Percentiles rank a stretch among this genome's conserved stretches.
Conservation (phyloP, 64 coral and sea anemone genomes). For the Montipora capricornis region DNA sequence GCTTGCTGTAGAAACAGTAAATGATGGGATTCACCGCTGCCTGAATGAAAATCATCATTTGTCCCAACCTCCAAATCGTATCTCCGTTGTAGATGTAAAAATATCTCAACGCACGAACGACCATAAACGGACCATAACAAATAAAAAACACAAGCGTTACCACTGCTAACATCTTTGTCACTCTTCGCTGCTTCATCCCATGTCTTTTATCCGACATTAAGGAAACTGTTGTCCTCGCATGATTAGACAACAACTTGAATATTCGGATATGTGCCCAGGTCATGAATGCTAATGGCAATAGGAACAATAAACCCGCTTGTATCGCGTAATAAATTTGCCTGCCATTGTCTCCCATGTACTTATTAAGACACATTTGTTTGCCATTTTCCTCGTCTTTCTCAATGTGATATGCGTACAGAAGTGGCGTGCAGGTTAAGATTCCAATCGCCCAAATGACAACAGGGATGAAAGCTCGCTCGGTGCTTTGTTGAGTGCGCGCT, state of each 20-base stretch:
- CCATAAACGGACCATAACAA: slow-evolving; percentile 81
- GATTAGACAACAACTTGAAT: slow-evolving; percentile 53
- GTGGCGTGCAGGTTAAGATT: slow-evolving; percentile 52
- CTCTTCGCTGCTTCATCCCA: slow-evolving; percentile 32
- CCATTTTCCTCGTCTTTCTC: background rate
- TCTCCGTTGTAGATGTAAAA: slow-evolving; percentile 69
- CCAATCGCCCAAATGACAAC: slow-evolving; percentile 64
- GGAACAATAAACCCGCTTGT: slow-evolving; percentile 67
- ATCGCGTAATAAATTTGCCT: slow-evolving; percentile 86
- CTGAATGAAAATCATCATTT: slow-evolving; percentile 88
- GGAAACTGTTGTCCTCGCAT: background rate
- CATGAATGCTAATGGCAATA: slow-evolving; percentile 71
- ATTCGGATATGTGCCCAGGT: slow-evolving; percentile 65
- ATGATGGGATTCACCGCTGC: slow-evolving; percentile 85
- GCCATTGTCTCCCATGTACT: slow-evolving; percentile 59
- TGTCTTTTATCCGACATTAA: background rate
- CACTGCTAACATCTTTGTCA: slow-evolving; percentile 84
- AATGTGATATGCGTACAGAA: slow-evolving; percentile 80
- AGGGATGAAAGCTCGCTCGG: slow-evolving; percentile 27
- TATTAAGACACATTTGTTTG: slow-evolving; percentile 62
- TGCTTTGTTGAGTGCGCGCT: slow-evolving; percentile 32
- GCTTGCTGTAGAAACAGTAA: slow-evolving; percentile 89
- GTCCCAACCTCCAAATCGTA: slow-evolving; percentile 65
- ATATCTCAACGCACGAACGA: slow-evolving; percentile 72
- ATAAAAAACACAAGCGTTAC: slow-evolving; percentile 79